Evolutionary conservation across 2,113 vertebrate genomes (phyloP).

Genomic region (Cygnus atratus): DNA sequence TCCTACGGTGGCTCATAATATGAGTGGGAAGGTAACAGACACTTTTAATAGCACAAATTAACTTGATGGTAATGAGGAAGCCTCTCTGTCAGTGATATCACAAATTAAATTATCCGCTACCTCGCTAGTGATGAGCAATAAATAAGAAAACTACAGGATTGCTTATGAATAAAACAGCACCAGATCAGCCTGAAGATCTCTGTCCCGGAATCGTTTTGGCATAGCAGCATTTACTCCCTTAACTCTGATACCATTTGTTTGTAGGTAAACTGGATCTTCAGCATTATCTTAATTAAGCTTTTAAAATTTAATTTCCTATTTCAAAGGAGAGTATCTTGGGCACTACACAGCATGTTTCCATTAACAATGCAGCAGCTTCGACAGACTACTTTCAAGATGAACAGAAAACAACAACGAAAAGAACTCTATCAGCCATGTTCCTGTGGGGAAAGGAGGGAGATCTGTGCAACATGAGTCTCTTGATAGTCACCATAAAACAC

Average conservation of each 20-base stretch:
- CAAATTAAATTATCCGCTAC: constrained; percentile 37
- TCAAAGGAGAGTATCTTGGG: constrained; percentile 24
- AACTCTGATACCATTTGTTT: neutral
- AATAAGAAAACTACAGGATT: constrained; percentile 34
- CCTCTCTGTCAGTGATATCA: constrained; percentile 30
- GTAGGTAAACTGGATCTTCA: constrained; percentile 48
- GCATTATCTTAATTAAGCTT: constrained; percentile 61
- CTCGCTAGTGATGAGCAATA: constrained; percentile 7
- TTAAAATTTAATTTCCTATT: constrained; percentile 67
- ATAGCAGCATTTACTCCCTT: neutral
- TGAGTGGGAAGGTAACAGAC: constrained; percentile 29
- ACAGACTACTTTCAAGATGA: constrained; percentile 1
- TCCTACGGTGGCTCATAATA: neutral
- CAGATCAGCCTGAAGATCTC: neutral
- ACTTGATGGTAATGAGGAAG: constrained; percentile 27
- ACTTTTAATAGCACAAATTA: constrained; percentile 40
- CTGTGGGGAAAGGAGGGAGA: neutral
- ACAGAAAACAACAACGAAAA: constrained; percentile 25
- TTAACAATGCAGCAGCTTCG: constrained; percentile 57
- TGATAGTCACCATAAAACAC: neutral
- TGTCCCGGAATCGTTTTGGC: neutral
- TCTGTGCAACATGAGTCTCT: neutral
- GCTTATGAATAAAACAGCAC: constrained; percentile 14
- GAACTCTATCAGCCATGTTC: neutral
- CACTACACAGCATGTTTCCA: neutral